These are phyloP conservation scores for Sitophilus oryzae DNA, from an alignment of 1,140 invertebrate genomes.

Conservation along the genomic window DNA sequence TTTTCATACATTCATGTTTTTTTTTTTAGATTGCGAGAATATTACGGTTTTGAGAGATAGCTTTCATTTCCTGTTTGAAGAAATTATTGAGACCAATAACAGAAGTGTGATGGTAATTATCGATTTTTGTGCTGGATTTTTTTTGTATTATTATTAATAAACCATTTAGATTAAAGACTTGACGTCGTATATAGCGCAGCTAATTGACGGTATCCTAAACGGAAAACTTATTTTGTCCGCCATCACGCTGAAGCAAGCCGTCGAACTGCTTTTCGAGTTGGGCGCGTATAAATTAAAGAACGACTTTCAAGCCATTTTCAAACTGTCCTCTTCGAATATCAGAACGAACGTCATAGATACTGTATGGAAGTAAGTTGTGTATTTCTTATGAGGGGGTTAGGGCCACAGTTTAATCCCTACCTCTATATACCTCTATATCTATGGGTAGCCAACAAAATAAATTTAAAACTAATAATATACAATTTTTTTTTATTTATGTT, in stretches of 20 bases:
- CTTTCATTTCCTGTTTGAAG: slow-evolving; percentile 27
- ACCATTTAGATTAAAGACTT: slow-evolving; percentile 12
- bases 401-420: background rate
- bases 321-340: slow-evolving; percentile 6
- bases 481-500: no score
- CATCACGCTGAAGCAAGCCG: slow-evolving; percentile 5
- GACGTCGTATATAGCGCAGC: slow-evolving; percentile 8
- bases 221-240: slow-evolving; percentile 16
- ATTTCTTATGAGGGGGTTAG: background rate
- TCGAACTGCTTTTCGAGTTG: slow-evolving; percentile 24
- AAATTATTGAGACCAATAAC: slow-evolving; percentile 11
- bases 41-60: slow-evolving; percentile 17
- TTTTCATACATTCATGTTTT: background rate
- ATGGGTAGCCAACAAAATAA: background rate
- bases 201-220: slow-evolving; percentile 20
- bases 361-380: slow-evolving; percentile 22
- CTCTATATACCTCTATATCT: background rate
- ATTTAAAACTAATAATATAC: slow-evolving; percentile 1
- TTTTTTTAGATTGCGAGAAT: slow-evolving; percentile 21
- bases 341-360: slow-evolving; percentile 5
- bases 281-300: slow-evolving; percentile 23
- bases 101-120: background rate
- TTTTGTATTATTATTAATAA: no score
- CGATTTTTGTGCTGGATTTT: background rate
- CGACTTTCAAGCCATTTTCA: slow-evolving; percentile 20